Base-by-base conservation (phyloP, 1,140 invertebrate genomes). In the Muscidifurax raptorellus region DNA sequence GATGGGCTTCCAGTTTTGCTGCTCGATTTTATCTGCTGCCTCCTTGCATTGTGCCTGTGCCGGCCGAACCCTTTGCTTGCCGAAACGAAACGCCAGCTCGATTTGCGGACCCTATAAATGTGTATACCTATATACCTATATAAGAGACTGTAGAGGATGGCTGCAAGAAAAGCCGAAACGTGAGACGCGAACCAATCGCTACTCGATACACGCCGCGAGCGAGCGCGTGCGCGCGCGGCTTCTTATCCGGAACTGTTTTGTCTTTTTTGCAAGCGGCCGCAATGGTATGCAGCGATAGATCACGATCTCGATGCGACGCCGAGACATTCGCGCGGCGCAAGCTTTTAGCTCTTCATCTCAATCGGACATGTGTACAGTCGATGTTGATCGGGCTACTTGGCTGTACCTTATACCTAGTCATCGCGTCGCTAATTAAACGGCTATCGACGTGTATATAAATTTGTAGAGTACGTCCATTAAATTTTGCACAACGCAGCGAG, bases 121-220 rank as follows among this genome's bases (percentile, higher is more conserved):
- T 52, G 13, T 52, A 52, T 52, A 59, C 6, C 22, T 59, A n/a
- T 59, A 10, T 9, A 40, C 36, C n/a, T n/a, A n/a, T n/a, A n/a
- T n/a, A n/a, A n/a, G n/a, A n/a, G n/a, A n/a, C n/a, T n/a, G n/a
- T n/a, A 59, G 6, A 4, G 52, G 22, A 22, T 18, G 52, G 22
- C 5, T 18, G 52, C 59, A 79, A 79, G 64, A 79, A 79, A 67
- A 67, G 59, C 28, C 77, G n/a, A 32, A 76, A 90, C 88, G 88
- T 90, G 90, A 91, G 88, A 88, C 66, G 88, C 85, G 79, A 89
- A 77, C 86, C 80, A 89, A 90, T 90, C 76, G 88, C 74, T 59
- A 59, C 52, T 59, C 52, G 52, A 59, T 59, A n/a, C 18, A 59
- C 52, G 18, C 44, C n/a, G n/a, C n/a, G n/a, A n/a, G 44, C 44